Evolutionary conservation across 2,888 invertebrate genomes (phyloP).

Genomic region (Rhamphomyia laevipes): DNA sequence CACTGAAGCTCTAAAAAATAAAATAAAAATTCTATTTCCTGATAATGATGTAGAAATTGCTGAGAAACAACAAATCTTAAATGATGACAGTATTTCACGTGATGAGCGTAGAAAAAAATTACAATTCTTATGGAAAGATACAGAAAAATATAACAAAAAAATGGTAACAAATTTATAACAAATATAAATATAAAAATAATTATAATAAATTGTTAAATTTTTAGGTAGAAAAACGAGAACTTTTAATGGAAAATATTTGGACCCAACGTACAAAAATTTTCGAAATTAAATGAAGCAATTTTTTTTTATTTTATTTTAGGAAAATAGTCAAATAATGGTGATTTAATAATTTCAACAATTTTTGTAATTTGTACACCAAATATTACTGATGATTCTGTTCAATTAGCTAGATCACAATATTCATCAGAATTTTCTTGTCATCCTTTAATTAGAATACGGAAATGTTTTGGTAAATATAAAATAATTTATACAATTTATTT

Average conservation of each 20-base stretch:
- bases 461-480: no score
- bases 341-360: constrained; percentile 26
- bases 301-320: constrained; percentile 20
- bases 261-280: constrained; percentile 28
- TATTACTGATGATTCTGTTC: constrained; percentile 18
- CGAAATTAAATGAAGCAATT: no score
- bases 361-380: constrained; percentile 20
- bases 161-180: constrained; percentile 5
- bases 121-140: neutral
- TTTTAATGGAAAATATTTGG: constrained; percentile 25
- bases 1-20: constrained; percentile 3
- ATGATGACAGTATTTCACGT: neutral
- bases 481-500: no score
- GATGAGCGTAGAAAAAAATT: neutral
- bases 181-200: constrained; percentile 6
- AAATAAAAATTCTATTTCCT: constrained; percentile 8
- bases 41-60: neutral
- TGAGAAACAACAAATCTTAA: neutral
- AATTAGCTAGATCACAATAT: constrained; percentile 13
- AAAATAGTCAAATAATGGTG: constrained; percentile 28
- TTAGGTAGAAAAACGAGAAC: constrained; percentile 15
- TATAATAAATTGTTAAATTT: neutral
- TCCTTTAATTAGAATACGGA: no score
- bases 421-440: no score
- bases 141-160: neutral